Evolutionary conservation across 2,113 vertebrate species (phyloP), one percentile per base, ranked within the genome.

Genomic region (Hydropotes inermis): DNA sequence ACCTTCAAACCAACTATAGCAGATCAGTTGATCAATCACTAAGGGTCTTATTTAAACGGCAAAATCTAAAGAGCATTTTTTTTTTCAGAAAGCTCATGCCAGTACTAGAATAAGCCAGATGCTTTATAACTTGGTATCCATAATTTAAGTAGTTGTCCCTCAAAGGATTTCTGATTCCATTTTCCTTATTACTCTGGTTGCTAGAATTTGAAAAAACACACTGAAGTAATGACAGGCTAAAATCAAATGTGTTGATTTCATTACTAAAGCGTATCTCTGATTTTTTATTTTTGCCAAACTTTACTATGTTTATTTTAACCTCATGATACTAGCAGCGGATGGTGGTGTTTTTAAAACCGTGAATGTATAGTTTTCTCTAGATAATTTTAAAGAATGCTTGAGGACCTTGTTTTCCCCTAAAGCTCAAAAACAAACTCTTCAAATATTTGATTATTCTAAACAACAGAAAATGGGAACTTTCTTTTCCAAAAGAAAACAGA

Each of bases 201-300:
- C 13, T 81, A 93, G 39, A 84, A 89, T 96, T 93, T 61, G 43
- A 54, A 67, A 97, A 89, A 86, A 52, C 6, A 36, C 33, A 89
- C 21, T 70, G 55, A 43, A 17, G 33, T 67, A 54, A 74, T 54
- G 55, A 91, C 23, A 91, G 55, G n/a, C 5, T 74, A 92, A 43
- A 92, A 93, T 58, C 50, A 50, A 95, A 67, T 70, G 52, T 54
- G 58, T 94, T 39, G 23, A 70, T 64, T 92, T 95, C 88, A 52
- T 91, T 67, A 55, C 61, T 87, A n/a, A 83, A 83, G 3, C 15
- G 90, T 28, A 91, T 91, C 86, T 91, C 16, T 81, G 11, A 96
- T 93, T 78, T 95, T 95, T 89, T 83, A 88, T 87, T 95, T 95
- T 96, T 91, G 7, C 33, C 25, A 23, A 83, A 96, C 11, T 74